Conservation (phyloP, 2,888 invertebrate species). For the Drosophila parthenogenetica region DNA sequence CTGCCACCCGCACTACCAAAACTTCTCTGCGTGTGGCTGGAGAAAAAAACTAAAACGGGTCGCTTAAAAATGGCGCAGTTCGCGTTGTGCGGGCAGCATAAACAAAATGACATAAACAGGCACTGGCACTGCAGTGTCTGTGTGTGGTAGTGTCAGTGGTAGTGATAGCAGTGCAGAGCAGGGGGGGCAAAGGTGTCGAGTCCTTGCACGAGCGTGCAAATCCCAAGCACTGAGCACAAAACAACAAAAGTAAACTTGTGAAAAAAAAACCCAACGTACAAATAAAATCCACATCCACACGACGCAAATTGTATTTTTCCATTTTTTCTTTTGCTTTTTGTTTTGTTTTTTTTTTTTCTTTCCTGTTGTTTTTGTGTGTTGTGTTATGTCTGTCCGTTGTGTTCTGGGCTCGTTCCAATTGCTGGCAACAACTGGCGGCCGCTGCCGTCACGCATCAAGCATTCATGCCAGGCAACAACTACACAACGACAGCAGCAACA, state of each 20-base stretch:
- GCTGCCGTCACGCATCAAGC: constrained; percentile 79
- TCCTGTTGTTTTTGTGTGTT: constrained; percentile 27
- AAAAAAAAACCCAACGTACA: constrained; percentile 44
- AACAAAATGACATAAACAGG: constrained; percentile 74
- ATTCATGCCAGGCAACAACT: constrained; percentile 68
- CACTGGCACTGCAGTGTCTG: constrained; percentile 32
- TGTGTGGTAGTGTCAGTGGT: background rate
- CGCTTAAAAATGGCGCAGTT: constrained; percentile 64
- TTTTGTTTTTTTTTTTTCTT: constrained; percentile 26
- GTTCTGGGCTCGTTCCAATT: constrained; percentile 68
- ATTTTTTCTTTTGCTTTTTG: constrained; percentile 20
- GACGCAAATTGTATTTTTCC: constrained; percentile 68
- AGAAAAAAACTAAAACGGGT: constrained; percentile 56
- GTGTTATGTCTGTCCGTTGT: constrained; percentile 46
- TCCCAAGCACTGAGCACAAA: constrained; percentile 61
- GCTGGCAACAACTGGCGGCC: constrained; percentile 78
- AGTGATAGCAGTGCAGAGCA: background rate
- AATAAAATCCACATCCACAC: constrained; percentile 73
- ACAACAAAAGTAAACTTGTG: constrained; percentile 64
- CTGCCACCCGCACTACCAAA: constrained; percentile 1
- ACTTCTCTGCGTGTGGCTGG: constrained; percentile 10
- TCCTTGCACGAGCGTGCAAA: constrained; percentile 74
- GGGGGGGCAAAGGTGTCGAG: constrained; percentile 53
- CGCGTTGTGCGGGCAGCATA: constrained; percentile 64
- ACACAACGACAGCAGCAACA: constrained; percentile 34